Base-by-base conservation (phyloP, 2,113 vertebrate species). In the Merops nubicus region DNA sequence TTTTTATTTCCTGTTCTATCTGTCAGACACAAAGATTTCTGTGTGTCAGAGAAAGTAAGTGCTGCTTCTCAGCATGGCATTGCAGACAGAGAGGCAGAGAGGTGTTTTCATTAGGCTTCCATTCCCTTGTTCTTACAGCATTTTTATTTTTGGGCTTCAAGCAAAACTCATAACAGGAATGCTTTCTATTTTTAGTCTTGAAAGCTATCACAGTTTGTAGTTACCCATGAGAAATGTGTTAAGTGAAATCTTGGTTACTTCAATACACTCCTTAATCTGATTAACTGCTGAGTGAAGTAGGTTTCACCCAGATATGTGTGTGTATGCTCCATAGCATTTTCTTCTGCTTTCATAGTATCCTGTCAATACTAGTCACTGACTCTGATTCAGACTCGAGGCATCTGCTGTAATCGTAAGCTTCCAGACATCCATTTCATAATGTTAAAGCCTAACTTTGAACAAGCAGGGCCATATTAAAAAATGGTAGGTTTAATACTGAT, bases 1-100 rank as follows among this genome's bases (percentile, higher is more conserved):
- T 91, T 96, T 94, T 95, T 57, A 89, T 96, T 87, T 94, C 45
- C 48, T 85, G 29, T 80, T 96, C 79, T 91, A 53, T 94, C 82
- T 93, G 83, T 84, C 69, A 89, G 74, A 70, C 89, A 70, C 73
- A 94, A 77, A 91, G 79, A 64, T 95, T 92, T 96, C 54, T 90
- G 26, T 67, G 33, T 63, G 59, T 40, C 0, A 0, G 48, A 48
- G 76, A 87, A 91, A 89, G 57, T 47, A 84, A 92, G 19, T 57
- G n/a, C 36, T 75, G 68, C 43, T 92, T 92, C 86, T 92, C 95
- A 92, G 86, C 84, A 65, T 69, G 91, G 73, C 65, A 82, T 51
- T 65, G 72, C 36, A 69, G 79, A 88, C 50, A 93, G 23, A 88
- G 51, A 77, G 16, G 25, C 14, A 79, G 63, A 86, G 38, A 19